These are phyloP conservation scores for Tetrapedia diversipes DNA, from an alignment of 2,888 invertebrate species.

Conservation along the genomic window DNA sequence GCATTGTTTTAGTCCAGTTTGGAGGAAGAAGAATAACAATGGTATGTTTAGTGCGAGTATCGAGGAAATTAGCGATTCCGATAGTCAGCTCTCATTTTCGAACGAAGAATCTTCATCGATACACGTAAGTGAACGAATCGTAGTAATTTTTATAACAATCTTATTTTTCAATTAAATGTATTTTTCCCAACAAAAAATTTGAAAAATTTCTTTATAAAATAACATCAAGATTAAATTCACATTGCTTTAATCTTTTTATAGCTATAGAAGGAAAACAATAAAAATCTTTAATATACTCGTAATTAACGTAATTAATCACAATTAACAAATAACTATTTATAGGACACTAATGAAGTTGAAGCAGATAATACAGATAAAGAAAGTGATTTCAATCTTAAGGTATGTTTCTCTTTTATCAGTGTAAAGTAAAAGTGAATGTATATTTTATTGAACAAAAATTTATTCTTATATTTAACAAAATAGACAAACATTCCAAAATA, in stretches of 20 bases:
- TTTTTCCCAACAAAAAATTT: neutral
- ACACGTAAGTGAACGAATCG: constrained; percentile 70
- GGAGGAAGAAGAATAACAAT: constrained; percentile 81
- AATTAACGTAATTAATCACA: neutral
- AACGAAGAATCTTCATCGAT: constrained; percentile 80
- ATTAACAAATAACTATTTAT: constrained; percentile 24
- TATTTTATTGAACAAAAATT: too few relatives aligned
- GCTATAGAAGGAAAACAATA: neutral
- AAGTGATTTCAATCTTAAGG: constrained; percentile 81
- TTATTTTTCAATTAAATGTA: neutral
- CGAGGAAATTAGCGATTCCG: constrained; percentile 80
- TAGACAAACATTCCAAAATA: neutral
- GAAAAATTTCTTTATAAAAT: too few relatives aligned
- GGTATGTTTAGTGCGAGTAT: constrained; percentile 78
- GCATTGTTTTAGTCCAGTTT: constrained; percentile 81
- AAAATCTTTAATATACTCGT: neutral
- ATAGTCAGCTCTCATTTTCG: constrained; percentile 81
- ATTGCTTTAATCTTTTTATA: too few relatives aligned
- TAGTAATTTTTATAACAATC: neutral
- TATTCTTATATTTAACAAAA: too few relatives aligned
- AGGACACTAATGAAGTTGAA: constrained; percentile 79
- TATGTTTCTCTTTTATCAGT: constrained; percentile 43
- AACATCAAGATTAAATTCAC: too few relatives aligned
- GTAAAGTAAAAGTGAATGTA: neutral
- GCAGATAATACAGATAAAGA: constrained; percentile 80